A percentile compares a stretch with the other conserved stretches of the same genome.
These are phyloP conservation scores for Aphis gossypii DNA, from an alignment of 1,140 invertebrate genomes.

Conservation along the genomic window DNA sequence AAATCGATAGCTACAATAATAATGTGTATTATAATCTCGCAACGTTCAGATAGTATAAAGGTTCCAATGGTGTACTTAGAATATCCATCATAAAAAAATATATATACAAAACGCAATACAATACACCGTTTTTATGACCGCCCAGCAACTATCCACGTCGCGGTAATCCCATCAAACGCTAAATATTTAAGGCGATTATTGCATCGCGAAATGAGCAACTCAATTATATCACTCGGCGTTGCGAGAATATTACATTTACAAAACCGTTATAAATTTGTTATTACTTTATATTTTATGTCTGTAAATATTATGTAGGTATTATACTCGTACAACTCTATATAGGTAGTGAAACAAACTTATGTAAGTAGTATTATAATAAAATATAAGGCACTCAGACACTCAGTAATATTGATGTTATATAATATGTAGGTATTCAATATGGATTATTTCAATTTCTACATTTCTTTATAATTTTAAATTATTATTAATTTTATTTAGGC, in stretches of 20 bases:
- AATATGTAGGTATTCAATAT: too few species aligned
- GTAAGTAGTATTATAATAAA: too few species aligned
- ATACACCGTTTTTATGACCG: background rate
- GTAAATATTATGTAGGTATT: background rate
- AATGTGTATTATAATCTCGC: background rate
- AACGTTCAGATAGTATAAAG: background rate
- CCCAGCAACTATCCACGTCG: background rate
- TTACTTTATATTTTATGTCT: background rate
- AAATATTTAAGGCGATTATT: conserved; percentile 13
- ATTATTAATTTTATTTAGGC: too few species aligned
- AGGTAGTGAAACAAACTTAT: too few species aligned
- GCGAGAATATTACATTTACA: background rate
- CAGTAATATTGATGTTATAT: too few species aligned
- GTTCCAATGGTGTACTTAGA: background rate
- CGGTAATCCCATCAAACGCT: background rate
- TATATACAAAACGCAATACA: background rate
- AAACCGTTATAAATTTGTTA: conserved; percentile 2
- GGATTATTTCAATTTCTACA: too few species aligned
- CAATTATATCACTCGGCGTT: background rate
- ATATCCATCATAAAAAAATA: background rate
- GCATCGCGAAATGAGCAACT: background rate
- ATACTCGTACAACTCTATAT: background rate
- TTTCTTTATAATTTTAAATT: too few species aligned
- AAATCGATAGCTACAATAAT: conserved; percentile 22
- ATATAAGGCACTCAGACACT: too few species aligned